Evolutionary conservation across 1,140 invertebrate genomes (phyloP), one percentile per base, ranked within the genome.

Genomic region (Dufourea novaeangliae): DNA sequence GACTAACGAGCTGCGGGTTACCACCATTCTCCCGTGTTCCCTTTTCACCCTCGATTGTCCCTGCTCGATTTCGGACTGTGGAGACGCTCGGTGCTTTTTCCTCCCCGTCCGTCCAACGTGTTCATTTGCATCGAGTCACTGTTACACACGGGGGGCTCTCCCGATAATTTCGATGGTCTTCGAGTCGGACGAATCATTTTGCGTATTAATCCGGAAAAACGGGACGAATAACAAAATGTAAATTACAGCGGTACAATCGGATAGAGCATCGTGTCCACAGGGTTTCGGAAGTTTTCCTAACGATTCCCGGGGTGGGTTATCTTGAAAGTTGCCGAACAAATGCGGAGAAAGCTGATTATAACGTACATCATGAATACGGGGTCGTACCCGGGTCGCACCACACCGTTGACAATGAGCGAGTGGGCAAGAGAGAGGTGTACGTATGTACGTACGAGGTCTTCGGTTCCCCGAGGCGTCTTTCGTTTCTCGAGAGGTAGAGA

Each of bases 401-500:
- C 75, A 54, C 7, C n/a, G 75, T 59, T 25, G 75, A 70, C 75
- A 71, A 77, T 77, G 67, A 63, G n/a, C 67, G 46, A 77, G 67
- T 71, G 77, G 68, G 67, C 52, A 14, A n/a, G n/a, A n/a, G n/a
- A n/a, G 11, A 14, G 39, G 39, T 41, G 34, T 3, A 3, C 3
- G 34, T 8, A 8, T 8, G 34, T 3, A 8, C 11, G 17, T 25
- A 5, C 12, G 44, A 67, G 79, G 66, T 83, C 77, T 80, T 76
- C 63, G 77, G 77, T 73, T 83, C 74, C 83, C 78, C 82, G 62
- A 84, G 78, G 73, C 82, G 71, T 80, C 73, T 39, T 62, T 56
- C 73, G 59, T 76, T 76, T 61, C 70, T 70, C 57, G 54, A 3
- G 27, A 52, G n/a, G 59, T 27, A 11, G 22, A 25, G 14, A 11